Base-by-base conservation (phyloP, 2,888 invertebrate species). In the Phyllotreta cruciferae region DNA sequence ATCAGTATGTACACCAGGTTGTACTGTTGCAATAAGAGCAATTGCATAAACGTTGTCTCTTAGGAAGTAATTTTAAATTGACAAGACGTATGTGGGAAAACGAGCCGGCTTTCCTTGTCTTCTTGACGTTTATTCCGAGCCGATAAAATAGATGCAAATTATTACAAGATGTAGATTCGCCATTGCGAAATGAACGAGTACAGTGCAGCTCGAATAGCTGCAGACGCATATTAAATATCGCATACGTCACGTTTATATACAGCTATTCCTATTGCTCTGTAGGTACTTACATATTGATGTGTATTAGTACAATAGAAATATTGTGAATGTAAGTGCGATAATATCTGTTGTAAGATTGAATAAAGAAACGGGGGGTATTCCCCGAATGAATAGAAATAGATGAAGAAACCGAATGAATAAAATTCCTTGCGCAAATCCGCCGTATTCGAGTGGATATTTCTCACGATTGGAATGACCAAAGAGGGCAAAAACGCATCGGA, bases 81-180 rank as follows among this genome's bases (percentile, higher is more conserved):
- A 58, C 58, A 58, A 63, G 63, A 63, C 37, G 58, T 63, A 58
- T 58, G 63, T 63, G 63, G 54, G 58, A 58, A 61, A 54, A 41
- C 13, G 34, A 11, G 14, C 34, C 54, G 36, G 13, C 45, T 56
- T 47, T 14, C 37, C 56, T 45, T 47, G 9, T 56, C 14, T 10
- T 9, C 41, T 9, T 8, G n/a, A 24, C 55, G 55, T 35, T 39
- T 11, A 24, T 6, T 54, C n/a, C 34, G 7, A 34, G 38, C 14
- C 11, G 7, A 44, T 56, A 45, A 13, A 13, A 56, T 10, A 36
- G 14, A 56, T n/a, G 24, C 13, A 54, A 57, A 55, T 47, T 24
- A 24, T 24, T 24, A 24, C 4, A 24, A 24, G 24, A 24, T 24
- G 24, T 24, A 24, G 24, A 24, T 24, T 24, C 24, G 1, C 24